Conservation (phyloP, 2,888 invertebrate species). For the Hemistola chrysoprasaria region DNA sequence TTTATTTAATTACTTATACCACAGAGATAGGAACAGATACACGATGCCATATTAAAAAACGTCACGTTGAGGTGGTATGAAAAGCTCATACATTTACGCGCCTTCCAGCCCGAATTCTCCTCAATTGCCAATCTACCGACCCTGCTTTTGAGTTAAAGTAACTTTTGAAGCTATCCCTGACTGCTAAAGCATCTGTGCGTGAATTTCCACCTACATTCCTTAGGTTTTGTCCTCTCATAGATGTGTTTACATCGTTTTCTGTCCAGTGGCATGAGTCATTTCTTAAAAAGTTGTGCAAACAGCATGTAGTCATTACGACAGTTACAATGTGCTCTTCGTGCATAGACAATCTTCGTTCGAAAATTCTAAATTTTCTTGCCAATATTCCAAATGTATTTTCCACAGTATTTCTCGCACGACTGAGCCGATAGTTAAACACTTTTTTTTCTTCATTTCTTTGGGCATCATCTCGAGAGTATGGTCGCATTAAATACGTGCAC, state of each 20-base stretch:
- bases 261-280: slow-evolving; percentile 12
- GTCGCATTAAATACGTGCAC: slow-evolving; percentile 15
- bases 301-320: slow-evolving; percentile 13
- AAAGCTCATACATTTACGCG: slow-evolving; percentile 3
- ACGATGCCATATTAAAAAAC: too few relatives aligned
- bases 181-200: slow-evolving; percentile 2
- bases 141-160: slow-evolving; percentile 6
- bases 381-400: slow-evolving; percentile 23
- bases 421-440: slow-evolving; percentile 20
- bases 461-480: not conserved
- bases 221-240: slow-evolving; percentile 1
- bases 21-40: too few relatives aligned
- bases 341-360: slow-evolving; percentile 9
- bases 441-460: slow-evolving; percentile 11
- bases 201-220: slow-evolving; percentile 1
- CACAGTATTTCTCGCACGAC: slow-evolving; percentile 18
- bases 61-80: too few relatives aligned
- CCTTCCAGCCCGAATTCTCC: slow-evolving; percentile 7
- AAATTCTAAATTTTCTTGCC: slow-evolving; percentile 12
- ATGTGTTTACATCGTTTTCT: slow-evolving; percentile 4
- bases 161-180: slow-evolving; percentile 3
- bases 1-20: slow-evolving; percentile 4
- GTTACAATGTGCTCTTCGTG: slow-evolving; percentile 2
- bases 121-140: slow-evolving; percentile 6
- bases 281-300: slow-evolving; percentile 13